These are phyloP conservation scores for Syngnathoides biaculeatus DNA, from an alignment of 2,113 vertebrate genomes.

Conservation along the genomic window DNA sequence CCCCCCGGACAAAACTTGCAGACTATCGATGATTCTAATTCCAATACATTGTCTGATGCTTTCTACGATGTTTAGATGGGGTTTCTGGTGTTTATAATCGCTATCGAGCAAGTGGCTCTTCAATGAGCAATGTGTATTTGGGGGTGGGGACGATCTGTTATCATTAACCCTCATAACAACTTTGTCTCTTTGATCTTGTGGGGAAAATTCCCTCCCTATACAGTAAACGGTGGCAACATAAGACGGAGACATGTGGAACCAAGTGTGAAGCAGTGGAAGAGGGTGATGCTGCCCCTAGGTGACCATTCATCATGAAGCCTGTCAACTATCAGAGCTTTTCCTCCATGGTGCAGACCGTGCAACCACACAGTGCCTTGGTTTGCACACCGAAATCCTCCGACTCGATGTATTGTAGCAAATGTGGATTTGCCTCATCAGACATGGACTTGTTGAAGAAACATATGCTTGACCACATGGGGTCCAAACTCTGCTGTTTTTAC, in stretches of 20 bases:
- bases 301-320: slow-evolving; percentile 53
- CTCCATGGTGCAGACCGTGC: slow-evolving; percentile 26
- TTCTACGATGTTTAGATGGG: not conserved
- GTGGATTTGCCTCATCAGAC: slow-evolving; percentile 44
- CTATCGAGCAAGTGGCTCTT: not conserved
- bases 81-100: not conserved
- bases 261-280: not conserved
- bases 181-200: not conserved
- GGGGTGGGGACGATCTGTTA: not conserved
- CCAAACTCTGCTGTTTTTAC: slow-evolving; percentile 54
- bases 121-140: not conserved
- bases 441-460: slow-evolving; percentile 38
- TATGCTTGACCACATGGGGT: slow-evolving; percentile 43
- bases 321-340: slow-evolving; percentile 44
- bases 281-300: slow-evolving; percentile 20
- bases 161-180: not conserved
- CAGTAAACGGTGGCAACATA: not conserved
- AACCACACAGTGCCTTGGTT: slow-evolving; percentile 22
- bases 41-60: not conserved
- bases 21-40: not conserved
- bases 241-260: slow-evolving; percentile 6
- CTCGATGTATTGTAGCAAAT: slow-evolving; percentile 54
- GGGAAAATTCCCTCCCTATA: not conserved
- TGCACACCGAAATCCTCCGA: slow-evolving; percentile 19
- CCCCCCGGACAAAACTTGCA: too few relatives aligned